These are phyloP conservation scores for Amazona ochrocephala DNA, from an alignment of 2,797 vertebrate species.

Conservation along the genomic window DNA sequence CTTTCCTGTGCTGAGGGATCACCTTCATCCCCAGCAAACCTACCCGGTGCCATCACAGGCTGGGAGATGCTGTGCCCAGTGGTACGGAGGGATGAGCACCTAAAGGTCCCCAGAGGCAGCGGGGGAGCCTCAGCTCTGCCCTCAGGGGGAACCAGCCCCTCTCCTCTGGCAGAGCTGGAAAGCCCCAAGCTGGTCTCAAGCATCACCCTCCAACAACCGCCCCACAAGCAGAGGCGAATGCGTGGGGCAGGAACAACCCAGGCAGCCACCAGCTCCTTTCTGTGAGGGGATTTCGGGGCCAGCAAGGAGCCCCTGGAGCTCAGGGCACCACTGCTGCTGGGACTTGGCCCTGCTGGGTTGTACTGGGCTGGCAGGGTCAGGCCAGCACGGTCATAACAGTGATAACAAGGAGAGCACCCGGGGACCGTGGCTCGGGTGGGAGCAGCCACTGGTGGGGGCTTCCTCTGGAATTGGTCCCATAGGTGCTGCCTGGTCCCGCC, in stretches of 20 bases:
- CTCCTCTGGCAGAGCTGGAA: neutral
- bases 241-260: neutral
- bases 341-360: neutral
- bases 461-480: neutral
- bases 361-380: neutral
- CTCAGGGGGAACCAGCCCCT: neutral
- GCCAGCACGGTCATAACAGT: neutral
- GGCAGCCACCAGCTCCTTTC: neutral
- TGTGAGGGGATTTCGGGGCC: neutral
- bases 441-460: neutral
- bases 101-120: neutral
- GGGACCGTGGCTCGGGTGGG: neutral
- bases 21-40: neutral
- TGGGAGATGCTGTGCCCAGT: neutral
- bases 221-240: neutral
- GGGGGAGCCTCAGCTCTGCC: neutral
- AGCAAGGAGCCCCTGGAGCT: neutral
- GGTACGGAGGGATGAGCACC: neutral
- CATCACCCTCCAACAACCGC: neutral
- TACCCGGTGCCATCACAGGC: neutral
- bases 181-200: neutral
- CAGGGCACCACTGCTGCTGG: neutral
- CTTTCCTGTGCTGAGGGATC: neutral
- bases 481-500: accelerated
- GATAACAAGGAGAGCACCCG: neutral